A percentile compares a stretch with the other conserved stretches of the same genome.
Evolutionary conservation across 2,888 invertebrate species (phyloP).

Genomic region (Amiota minor): DNA sequence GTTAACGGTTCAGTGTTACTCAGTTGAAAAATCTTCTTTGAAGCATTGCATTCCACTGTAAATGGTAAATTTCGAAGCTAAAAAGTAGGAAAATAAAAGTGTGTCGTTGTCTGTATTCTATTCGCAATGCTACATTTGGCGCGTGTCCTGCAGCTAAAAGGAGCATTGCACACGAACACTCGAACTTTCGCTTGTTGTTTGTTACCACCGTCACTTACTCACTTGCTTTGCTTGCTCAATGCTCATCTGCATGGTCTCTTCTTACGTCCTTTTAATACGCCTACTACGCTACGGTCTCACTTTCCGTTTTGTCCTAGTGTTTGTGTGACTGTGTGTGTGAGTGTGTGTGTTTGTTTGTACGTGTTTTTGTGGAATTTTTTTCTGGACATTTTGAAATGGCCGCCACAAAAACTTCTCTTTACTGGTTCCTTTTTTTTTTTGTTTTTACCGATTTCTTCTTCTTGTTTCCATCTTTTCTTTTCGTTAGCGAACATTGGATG

Average conservation of each 20-base stretch:
- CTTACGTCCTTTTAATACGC: background rate
- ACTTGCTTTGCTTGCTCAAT: too few relatives aligned
- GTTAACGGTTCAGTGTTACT: background rate
- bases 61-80: too few relatives aligned
- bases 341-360: background rate
- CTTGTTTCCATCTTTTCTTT: background rate
- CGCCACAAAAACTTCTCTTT: conserved; percentile 18
- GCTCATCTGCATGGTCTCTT: background rate
- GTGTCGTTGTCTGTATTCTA: conserved; percentile 16
- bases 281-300: background rate
- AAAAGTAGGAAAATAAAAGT: background rate
- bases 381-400: conserved; percentile 28
- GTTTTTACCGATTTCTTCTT: too few relatives aligned
- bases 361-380: conserved; percentile 11
- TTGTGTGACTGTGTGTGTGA: background rate
- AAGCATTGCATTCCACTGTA: too few relatives aligned
- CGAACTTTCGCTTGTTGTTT: background rate
- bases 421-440: conserved; percentile 6
- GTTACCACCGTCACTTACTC: too few relatives aligned
- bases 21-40: background rate
- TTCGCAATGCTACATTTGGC: conserved; percentile 24
- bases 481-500: background rate
- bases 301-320: background rate
- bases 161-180: conserved; percentile 5
- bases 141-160: conserved; percentile 19